These are phyloP conservation scores for Atherinosoma microstoma DNA, from an alignment of 2,797 vertebrate species.

Conservation along the genomic window DNA sequence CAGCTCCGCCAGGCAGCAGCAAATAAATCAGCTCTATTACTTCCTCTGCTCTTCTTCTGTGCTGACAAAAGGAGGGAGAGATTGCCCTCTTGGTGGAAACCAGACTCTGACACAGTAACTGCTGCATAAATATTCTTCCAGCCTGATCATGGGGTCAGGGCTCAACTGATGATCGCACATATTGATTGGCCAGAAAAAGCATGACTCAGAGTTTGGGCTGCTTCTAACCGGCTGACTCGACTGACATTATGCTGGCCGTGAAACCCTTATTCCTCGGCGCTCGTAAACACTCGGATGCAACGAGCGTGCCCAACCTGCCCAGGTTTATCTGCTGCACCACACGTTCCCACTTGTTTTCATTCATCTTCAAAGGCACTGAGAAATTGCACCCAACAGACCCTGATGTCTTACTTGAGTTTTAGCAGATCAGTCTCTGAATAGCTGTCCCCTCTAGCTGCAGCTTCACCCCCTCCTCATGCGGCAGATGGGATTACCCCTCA, in stretches of 20 bases:
- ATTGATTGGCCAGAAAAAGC: conserved; percentile 70
- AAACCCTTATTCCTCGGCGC: not conserved
- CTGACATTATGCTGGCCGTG: conserved; percentile 14
- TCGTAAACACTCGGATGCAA: conserved; percentile 25
- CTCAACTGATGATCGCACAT: conserved; percentile 60
- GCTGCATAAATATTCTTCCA: conserved; percentile 65
- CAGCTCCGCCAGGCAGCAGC: conserved; percentile 33
- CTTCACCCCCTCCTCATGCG: conserved; percentile 32
- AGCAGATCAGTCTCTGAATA: conserved; percentile 40
- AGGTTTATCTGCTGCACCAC: conserved; percentile 19
- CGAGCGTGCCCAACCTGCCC: conserved; percentile 50
- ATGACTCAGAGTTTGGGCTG: conserved; percentile 68
- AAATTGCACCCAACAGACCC: conserved; percentile 41
- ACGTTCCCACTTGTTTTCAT: conserved; percentile 35
- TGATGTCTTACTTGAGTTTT: conserved; percentile 18
- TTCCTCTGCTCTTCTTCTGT: conserved; percentile 38
- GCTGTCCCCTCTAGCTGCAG: conserved; percentile 17
- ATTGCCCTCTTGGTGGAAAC: conserved; percentile 47
- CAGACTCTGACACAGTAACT: conserved; percentile 53
- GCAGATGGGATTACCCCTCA: conserved; percentile 65
- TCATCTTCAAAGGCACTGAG: conserved; percentile 19
- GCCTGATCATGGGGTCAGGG: conserved; percentile 68
- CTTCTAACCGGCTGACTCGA: conserved; percentile 49
- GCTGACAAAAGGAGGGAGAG: conserved; percentile 34
- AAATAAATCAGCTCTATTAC: conserved; percentile 48